Percentiles rank a stretch among this genome's conserved stretches.
Conservation (phyloP, 1,140 invertebrate genomes). For the Zeugodacus cucurbitae region DNA sequence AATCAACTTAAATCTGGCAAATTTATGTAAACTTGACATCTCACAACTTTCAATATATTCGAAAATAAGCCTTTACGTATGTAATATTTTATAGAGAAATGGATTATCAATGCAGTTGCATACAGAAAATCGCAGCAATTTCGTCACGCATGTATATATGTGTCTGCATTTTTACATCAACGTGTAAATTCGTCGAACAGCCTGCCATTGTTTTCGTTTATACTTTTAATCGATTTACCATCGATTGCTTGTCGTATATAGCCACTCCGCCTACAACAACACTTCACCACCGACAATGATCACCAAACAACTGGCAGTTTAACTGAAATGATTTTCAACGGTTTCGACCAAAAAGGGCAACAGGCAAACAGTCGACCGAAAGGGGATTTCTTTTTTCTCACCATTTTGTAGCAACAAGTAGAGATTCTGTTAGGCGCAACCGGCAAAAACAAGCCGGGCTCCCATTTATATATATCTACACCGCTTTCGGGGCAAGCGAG, state of each 20-base stretch:
- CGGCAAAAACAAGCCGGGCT: too few relatives aligned
- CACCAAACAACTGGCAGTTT: neutral
- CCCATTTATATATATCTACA: too few relatives aligned
- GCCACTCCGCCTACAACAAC: neutral
- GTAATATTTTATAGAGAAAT: too few relatives aligned
- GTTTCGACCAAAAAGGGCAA: neutral
- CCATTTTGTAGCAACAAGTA: slow-evolving; percentile 6
- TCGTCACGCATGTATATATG: too few relatives aligned
- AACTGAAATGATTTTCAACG: neutral
- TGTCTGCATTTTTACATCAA: too few relatives aligned
- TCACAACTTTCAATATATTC: too few relatives aligned
- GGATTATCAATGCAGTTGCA: too few relatives aligned
- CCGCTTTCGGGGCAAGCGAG: neutral
- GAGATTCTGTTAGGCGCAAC: neutral
- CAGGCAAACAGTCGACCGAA: neutral
- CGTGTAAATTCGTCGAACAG: neutral
- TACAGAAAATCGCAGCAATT: too few relatives aligned
- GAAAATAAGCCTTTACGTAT: too few relatives aligned
- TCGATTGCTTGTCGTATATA: neutral
- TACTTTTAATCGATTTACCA: neutral
- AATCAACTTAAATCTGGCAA: too few relatives aligned
- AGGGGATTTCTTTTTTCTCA: neutral
- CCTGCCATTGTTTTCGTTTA: neutral
- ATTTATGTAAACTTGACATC: too few relatives aligned
- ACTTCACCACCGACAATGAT: neutral